A percentile compares a stretch with the other conserved stretches of the same genome.
phyloP scores from a whole-genome alignment of 2,888 invertebrate species.

The Trichogramma evanescens region DNA sequence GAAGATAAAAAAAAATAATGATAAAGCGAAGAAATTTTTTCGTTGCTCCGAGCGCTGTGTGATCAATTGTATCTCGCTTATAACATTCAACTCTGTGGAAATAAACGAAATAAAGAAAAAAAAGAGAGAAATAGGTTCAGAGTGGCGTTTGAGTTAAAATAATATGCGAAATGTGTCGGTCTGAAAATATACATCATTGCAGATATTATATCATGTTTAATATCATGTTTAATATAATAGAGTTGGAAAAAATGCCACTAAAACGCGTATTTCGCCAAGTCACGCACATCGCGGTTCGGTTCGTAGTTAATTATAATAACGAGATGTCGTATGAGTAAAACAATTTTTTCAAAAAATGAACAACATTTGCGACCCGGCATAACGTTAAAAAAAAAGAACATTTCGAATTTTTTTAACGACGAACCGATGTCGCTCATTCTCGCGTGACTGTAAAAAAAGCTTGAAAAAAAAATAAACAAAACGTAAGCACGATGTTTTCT shows the following conservation, averaged over 20 bases:
- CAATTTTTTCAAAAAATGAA: background rate
- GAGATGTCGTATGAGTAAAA: too few species aligned
- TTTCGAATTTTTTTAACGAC: background rate
- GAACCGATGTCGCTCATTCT: slow-evolving; percentile 1
- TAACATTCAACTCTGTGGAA: too few species aligned
- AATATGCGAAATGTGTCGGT: too few species aligned
- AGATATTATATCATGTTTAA: too few species aligned
- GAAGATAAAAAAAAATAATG: too few species aligned
- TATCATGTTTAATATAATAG: too few species aligned
- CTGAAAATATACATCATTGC: too few species aligned
- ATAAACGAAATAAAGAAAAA: background rate
- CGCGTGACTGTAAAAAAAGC: too few species aligned
- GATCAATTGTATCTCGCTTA: background rate
- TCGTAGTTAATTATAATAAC: slow-evolving; percentile 2
- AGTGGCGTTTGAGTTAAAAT: too few species aligned
- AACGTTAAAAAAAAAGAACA: background rate
- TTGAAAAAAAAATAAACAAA: too few species aligned
- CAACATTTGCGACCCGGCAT: background rate
- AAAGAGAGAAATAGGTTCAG: background rate
- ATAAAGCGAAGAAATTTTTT: background rate
- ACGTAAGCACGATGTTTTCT: slow-evolving; percentile 2
- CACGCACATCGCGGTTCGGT: slow-evolving; percentile 2
- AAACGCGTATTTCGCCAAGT: slow-evolving; percentile 5
- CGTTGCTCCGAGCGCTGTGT: slow-evolving; percentile 6
- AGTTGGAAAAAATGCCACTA: too few species aligned